Conservation (phyloP, 1,140 invertebrate genomes). For the Condylostylus longicornis region DNA sequence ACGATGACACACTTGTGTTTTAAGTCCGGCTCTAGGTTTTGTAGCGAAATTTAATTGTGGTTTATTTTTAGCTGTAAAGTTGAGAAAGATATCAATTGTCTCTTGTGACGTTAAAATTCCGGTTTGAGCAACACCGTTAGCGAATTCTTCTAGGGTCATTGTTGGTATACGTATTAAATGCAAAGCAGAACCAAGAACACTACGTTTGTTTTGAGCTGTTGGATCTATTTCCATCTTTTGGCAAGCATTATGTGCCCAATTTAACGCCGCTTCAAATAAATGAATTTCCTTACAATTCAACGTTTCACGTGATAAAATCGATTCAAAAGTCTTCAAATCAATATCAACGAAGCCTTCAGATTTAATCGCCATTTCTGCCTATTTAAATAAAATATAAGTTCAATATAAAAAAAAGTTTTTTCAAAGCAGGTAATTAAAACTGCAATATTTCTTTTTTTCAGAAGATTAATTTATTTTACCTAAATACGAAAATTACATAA, state of each 20-base stretch:
- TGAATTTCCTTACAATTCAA: conserved; percentile 82
- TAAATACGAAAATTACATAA: not conserved
- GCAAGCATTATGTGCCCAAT: conserved; percentile 79
- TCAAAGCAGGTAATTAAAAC: not conserved
- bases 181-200: conserved; percentile 59
- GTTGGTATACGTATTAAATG: conserved; percentile 78
- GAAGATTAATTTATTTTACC: not conserved
- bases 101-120: conserved; percentile 78
- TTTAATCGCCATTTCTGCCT: conserved; percentile 83
- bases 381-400: no score
- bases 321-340: conserved; percentile 74
- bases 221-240: conserved; percentile 59
- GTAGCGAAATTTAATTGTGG: conserved; percentile 66
- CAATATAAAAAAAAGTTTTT: not conserved
- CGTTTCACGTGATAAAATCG: conserved; percentile 73
- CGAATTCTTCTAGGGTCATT: conserved; percentile 81
- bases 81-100: conserved; percentile 81
- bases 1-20: conserved; percentile 82
- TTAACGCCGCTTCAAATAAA: conserved; percentile 74
- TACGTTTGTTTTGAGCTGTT: conserved; percentile 52
- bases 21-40: conserved; percentile 67
- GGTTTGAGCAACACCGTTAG: conserved; percentile 76
- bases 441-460: not conserved
- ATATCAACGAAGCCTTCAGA: conserved; percentile 90
- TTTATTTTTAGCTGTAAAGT: conserved; percentile 71